Conservation (phyloP, 2,797 vertebrate species). For the Echiichthys vipera region DNA sequence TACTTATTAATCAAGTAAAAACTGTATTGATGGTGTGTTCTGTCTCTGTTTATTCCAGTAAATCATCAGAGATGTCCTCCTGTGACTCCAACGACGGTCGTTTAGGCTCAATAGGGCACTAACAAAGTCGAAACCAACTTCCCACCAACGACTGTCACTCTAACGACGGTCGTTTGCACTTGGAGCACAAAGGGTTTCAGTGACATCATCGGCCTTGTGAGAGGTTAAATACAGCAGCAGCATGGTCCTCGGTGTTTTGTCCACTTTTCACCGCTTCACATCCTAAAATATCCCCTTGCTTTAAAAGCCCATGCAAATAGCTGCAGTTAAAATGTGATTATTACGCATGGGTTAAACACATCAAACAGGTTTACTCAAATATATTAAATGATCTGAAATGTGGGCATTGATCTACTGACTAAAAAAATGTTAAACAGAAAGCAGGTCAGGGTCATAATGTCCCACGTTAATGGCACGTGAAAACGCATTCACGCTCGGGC, state of each 20-base stretch:
- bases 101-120: no score
- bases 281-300: not conserved
- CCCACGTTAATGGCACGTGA: slow-evolving; percentile 22
- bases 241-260: not conserved
- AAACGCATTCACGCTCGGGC: slow-evolving; percentile 14
- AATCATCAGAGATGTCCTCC: no score
- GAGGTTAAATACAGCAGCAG: not conserved
- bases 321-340: not conserved
- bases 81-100: no score
- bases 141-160: no score
- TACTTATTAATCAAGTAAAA: no score
- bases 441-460: slow-evolving; percentile 12
- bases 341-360: not conserved
- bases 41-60: no score
- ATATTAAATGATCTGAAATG: not conserved
- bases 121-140: no score
- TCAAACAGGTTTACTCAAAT: not conserved
- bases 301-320: slow-evolving; percentile 25
- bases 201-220: no score
- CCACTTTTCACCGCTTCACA: not conserved
- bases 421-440: slow-evolving; percentile 16
- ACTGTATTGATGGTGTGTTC: no score
- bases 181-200: no score
- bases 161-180: no score
- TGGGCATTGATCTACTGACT: not conserved